A percentile compares a stretch with the other conserved stretches of the same genome.
Conservation (phyloP, 2,888 invertebrate species). For the Habrosyne pyritoides region DNA sequence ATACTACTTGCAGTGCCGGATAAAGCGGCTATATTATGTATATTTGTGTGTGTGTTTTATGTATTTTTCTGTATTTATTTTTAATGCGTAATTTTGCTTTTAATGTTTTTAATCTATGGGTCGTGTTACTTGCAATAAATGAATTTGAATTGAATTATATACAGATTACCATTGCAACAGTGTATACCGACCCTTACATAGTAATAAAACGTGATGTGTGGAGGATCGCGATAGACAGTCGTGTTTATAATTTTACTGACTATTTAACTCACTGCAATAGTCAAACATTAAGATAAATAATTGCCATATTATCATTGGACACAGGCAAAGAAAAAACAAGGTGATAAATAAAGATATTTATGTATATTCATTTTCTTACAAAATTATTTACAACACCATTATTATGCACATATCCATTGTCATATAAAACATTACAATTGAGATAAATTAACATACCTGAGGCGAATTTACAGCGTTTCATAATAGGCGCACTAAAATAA, state of each 20-base stretch:
- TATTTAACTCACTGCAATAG: background rate
- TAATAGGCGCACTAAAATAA: slow-evolving; percentile 46
- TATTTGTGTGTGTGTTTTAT: too few relatives aligned
- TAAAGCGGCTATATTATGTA: too few relatives aligned
- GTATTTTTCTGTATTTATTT: too few relatives aligned
- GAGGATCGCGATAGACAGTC: background rate
- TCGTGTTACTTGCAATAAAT: too few relatives aligned
- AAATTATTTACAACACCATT: slow-evolving; percentile 81
- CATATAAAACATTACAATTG: slow-evolving; percentile 77
- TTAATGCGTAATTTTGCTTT: too few relatives aligned
- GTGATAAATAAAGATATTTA: slow-evolving; percentile 75
- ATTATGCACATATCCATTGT: slow-evolving; percentile 79
- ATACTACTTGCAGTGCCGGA: too few relatives aligned
- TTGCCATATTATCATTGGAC: background rate
- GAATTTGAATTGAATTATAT: too few relatives aligned
- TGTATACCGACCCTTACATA: background rate
- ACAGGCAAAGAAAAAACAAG: slow-evolving; percentile 43
- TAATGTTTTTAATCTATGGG: too few relatives aligned
- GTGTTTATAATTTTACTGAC: background rate
- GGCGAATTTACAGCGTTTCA: slow-evolving; percentile 72
- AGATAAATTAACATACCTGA: slow-evolving; percentile 73
- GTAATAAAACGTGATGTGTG: background rate
- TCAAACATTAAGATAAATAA: background rate
- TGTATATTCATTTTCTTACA: slow-evolving; percentile 78
- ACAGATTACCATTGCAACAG: background rate